Base-by-base conservation (phyloP, 2,113 vertebrate species). In the Prochilodus magdalenae region DNA sequence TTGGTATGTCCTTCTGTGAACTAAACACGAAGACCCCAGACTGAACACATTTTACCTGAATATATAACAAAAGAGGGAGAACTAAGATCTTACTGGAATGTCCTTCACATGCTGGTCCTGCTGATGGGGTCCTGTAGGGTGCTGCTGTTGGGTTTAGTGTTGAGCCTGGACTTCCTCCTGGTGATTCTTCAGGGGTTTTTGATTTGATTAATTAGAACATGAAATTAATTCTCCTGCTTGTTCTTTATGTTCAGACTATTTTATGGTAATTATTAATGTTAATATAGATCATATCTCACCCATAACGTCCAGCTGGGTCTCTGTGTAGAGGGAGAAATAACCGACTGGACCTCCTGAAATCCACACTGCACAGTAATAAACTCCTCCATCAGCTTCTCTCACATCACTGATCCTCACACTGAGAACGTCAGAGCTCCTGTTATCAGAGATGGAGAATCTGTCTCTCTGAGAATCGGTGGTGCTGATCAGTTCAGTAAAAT, bases 281-380 rank as follows among this genome's bases (percentile, higher is more conserved):
- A 69, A 0, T 12, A 57, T 6, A 8, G 29, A 27, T 1, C 8
- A 62, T 60, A 63, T 49, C 78, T 84, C 36, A 85, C 79, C 74
- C 30, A 73, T 33, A n/a, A 85, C 79, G 1, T 81, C 20, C 26
- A 81, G 83, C 1, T 40, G 74, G 22, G 77, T 77, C 49, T 81
- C 67, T 14, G 24, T 29, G 27, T 49, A 33, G 18, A 84, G 14
- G 0, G 11, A 15, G 20, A 11, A 44, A 24, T 55, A 55, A 55
- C 53, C 22, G 53, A 22, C 3, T 13, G 33, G 8, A 1, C 5
- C 7, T 22, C 0, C 5, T 44, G 0, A 1, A 60, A 12, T 3
- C 15, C 4, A 5, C 59, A 27, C 14, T 30, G 51, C 82, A 78
- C 82, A 86, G 40, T 62, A 55, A 73, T 86, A 86, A 27, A 81